These are phyloP conservation scores for Betta splendens DNA, from an alignment of 2,797 vertebrate genomes.

Conservation along the genomic window DNA sequence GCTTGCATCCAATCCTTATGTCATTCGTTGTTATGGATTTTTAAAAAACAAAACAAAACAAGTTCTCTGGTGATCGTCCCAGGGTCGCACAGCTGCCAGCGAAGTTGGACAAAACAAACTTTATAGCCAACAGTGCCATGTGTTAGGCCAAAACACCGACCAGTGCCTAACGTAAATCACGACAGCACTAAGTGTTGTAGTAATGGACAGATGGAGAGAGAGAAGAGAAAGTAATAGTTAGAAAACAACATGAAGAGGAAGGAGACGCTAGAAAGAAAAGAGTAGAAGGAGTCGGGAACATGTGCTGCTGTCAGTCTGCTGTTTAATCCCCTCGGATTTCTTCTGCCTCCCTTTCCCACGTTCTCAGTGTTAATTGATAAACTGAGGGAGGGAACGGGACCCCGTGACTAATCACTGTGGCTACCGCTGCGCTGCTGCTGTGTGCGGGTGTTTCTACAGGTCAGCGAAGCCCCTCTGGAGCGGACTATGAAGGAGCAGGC, in stretches of 20 bases:
- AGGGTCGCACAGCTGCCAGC: constrained; percentile 1
- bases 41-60: neutral
- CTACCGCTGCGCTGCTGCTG: constrained; percentile 54
- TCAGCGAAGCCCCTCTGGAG: constrained; percentile 44
- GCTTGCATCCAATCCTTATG: neutral
- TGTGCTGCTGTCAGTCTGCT: constrained; percentile 81
- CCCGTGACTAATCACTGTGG: constrained; percentile 77
- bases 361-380: constrained; percentile 86
- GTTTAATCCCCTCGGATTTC: constrained; percentile 81
- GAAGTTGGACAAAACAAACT: constrained; percentile 27
- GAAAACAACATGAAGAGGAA: constrained; percentile 36
- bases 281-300: constrained; percentile 61
- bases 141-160: constrained; percentile 8
- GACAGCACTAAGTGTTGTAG: constrained; percentile 9
- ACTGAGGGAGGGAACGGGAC: constrained; percentile 75
- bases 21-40: constrained; percentile 7
- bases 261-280: constrained; percentile 39
- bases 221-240: constrained; percentile 30
- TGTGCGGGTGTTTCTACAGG: constrained; percentile 34
- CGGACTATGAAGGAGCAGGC: constrained; percentile 52
- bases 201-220: constrained; percentile 34
- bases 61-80: constrained; percentile 22
- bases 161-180: constrained; percentile 12
- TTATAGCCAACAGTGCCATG: neutral
- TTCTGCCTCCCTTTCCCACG: constrained; percentile 81